Evolutionary conservation across 1,140 invertebrate species (phyloP), one percentile per base, ranked within the genome.

Genomic region (Trissolcus basalis): DNA sequence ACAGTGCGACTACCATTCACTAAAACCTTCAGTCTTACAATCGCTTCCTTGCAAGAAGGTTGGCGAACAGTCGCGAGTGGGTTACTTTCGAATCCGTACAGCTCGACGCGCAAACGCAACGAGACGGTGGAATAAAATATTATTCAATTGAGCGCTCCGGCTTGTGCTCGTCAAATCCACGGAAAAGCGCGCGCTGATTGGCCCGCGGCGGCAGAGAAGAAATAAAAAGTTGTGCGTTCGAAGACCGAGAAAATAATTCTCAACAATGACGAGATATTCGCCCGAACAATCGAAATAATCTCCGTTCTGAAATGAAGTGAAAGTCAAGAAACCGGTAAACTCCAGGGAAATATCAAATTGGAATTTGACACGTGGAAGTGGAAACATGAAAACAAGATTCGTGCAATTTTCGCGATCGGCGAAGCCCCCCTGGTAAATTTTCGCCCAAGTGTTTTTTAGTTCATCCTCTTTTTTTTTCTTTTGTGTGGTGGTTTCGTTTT

Each of bases 21-120:
- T 77, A 78, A 81, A 78, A 78, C 83, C 83, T 85, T 86, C 81
- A 87, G 86, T 88, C 86, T 83, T 80, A 83, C 85, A 80, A 85
- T 82, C 84, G 85, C 85, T 84, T 86, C 83, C 81, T 84, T 65
- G 78, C 83, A 80, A 82, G 81, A 81, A 84, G 83, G 85, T 86
- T 86, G 81, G 80, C 82, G 77, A 81, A 71, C 63, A 55, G 59
- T 72, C 73, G 72, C 68, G 77, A 65, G 63, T 60, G 68, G 59
- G 68, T 70, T 75, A 75, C 65, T 73, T 73, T 74, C 71, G 53
- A 65, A 67, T 73, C 19, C 70, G 61, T 44, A 50, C 54, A 39
- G n/a, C 69, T 54, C 16, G 69, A 36, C 55, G 54, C 45, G 48
- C 55, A 48, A 60, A 60, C 69, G 60, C 59, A 59, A 47, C 69